A percentile compares a stretch with the other conserved stretches of the same genome.
Conservation (phyloP, 2,113 vertebrate species). For the Morphnarchus princeps region DNA sequence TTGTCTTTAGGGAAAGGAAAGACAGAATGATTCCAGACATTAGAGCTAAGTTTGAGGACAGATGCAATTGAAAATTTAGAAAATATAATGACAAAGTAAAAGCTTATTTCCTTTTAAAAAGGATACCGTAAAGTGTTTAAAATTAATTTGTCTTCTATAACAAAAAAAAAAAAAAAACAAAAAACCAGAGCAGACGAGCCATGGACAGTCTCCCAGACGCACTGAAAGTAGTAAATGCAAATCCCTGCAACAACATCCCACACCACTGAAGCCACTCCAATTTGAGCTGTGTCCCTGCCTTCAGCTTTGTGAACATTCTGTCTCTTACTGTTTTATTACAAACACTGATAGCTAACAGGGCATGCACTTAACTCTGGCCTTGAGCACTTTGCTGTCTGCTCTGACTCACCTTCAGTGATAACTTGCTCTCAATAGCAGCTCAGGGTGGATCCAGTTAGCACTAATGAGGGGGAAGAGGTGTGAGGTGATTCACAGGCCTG, state of each 20-base stretch:
- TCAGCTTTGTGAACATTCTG: accelerated
- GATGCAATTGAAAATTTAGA: neutral
- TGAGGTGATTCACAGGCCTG: neutral
- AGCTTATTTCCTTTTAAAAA: neutral
- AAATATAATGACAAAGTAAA: neutral
- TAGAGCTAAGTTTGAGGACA: neutral
- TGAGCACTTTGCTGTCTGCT: accelerated
- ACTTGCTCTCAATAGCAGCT: neutral
- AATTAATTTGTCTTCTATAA: neutral
- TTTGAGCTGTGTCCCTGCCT: neutral
- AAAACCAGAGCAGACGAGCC: accelerated
- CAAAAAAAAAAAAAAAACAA: neutral
- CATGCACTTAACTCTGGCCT: accelerated
- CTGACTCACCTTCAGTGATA: neutral
- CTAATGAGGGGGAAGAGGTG: neutral
- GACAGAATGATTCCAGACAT: neutral
- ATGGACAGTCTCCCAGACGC: neutral
- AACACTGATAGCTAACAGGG: accelerated
- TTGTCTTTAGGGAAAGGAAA: neutral
- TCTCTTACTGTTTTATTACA: neutral
- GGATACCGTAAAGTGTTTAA: neutral
- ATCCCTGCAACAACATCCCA: neutral
- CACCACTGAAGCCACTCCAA: neutral
- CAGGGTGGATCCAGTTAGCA: accelerated
- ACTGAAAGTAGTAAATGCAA: neutral